phyloP scores from a whole-genome alignment of 2,888 invertebrate genomes.

The Galerucella calmariensis region DNA sequence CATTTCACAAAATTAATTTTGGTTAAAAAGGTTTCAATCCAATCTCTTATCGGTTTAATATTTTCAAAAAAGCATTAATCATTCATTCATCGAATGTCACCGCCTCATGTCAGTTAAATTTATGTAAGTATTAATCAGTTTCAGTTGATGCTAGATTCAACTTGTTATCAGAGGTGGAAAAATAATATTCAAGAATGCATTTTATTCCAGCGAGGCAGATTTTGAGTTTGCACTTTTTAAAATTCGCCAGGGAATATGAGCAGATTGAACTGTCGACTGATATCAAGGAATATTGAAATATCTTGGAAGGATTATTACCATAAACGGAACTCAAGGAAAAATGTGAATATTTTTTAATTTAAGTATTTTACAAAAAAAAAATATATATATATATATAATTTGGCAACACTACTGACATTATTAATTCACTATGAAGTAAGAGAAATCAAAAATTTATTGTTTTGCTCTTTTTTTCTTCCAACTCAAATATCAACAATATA shows the following conservation, averaged over 20 bases:
- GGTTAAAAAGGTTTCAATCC: too few species aligned
- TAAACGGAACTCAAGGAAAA: not conserved
- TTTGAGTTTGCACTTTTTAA: constrained; percentile 1
- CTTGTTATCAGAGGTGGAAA: not conserved
- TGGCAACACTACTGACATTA: not conserved
- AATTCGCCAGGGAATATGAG: constrained; percentile 15
- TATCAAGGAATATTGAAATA: constrained; percentile 12
- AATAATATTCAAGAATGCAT: not conserved
- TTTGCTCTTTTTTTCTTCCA: too few species aligned
- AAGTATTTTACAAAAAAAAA: not conserved
- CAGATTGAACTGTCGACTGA: constrained; percentile 12
- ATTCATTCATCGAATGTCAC: not conserved
- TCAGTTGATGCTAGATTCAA: not conserved
- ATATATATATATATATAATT: not conserved
- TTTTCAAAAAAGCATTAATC: not conserved
- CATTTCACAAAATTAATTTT: too few species aligned
- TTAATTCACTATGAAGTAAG: too few species aligned
- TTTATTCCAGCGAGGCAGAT: not conserved
- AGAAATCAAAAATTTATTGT: too few species aligned
- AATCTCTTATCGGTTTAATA: too few species aligned
- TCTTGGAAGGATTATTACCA: constrained; percentile 5
- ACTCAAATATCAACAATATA: too few species aligned
- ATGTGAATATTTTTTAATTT: not conserved
- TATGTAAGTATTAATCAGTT: not conserved
- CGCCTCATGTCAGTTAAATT: not conserved